Evolutionary conservation across 1,140 invertebrate species (phyloP), one percentile per base, ranked within the genome.

Genomic region (Tetraneura akinire): DNA sequence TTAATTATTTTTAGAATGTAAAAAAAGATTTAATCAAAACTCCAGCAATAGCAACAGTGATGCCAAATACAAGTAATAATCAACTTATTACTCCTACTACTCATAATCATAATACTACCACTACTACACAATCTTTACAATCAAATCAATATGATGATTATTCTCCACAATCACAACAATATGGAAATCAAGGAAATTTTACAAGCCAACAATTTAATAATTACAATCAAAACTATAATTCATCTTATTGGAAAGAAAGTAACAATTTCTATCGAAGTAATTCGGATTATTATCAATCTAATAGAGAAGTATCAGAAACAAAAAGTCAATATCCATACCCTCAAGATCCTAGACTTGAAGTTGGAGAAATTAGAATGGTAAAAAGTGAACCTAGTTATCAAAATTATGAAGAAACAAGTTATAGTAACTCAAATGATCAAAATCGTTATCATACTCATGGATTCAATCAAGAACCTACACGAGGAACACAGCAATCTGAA

Each of bases 21-120:
- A 78, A 47, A 37, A 78, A 78, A 78, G 82, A 80, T 10, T 53
- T 71, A 26, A 68, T 51, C 1, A 84, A 83, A 49, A 80, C 81
- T 9, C 83, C 83, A 29, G 81, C 82, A 14, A 81, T 83, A n/a
- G 83, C 83, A 18, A 82, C 83, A 23, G 83, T 84, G 29, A 81
- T 83, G 62, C 83, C 83, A 23, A 84, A 82, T 57, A 82, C 80
- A 4, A 82, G 51, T 32, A 81, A 66, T 57, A 81, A 80, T 71
- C 74, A 78, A 78, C 29, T 57, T 37, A 78, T 78, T 45, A 45
- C 74, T 60, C 37, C 74, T 26, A 62, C 73, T 55, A 53, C 29
- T 42, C 55, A 47, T 42, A 78, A 78, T 62, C 74, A 42, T 23
- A 62, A 78, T 78, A 37, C 71, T 16, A 45, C 55, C 29, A 8